A percentile compares a stretch with the other conserved stretches of the same genome.
phyloP scores from a whole-genome alignment of 2,888 invertebrate genomes.

The Drosophila yooni region DNA sequence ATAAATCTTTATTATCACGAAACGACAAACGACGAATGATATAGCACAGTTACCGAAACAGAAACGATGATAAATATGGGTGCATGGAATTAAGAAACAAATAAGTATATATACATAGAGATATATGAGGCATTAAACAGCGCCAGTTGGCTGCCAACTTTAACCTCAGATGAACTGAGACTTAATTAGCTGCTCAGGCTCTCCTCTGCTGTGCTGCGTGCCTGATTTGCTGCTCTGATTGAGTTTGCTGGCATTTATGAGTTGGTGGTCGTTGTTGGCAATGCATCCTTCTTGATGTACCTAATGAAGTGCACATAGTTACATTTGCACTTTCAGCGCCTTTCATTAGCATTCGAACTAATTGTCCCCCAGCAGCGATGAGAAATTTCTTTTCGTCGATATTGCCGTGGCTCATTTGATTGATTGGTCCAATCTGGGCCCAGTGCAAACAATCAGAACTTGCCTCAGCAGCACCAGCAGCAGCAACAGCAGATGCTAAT shows the following conservation, averaged over 20 bases:
- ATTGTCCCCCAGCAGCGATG: conserved; percentile 51
- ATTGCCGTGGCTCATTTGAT: conserved; percentile 62
- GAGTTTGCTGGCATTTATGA: background rate
- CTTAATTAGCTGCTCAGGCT: conserved; percentile 60
- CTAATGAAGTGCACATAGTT: conserved; percentile 66
- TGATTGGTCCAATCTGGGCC: conserved; percentile 61
- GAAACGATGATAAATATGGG: conserved; percentile 63
- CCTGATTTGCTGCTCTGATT: background rate
- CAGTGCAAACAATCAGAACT: conserved; percentile 66
- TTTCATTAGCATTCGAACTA: conserved; percentile 75
- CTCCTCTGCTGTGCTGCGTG: background rate
- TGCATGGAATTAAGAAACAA: conserved; percentile 67
- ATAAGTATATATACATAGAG: conserved; percentile 44
- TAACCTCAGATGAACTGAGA: conserved; percentile 52
- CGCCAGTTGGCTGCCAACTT: conserved; percentile 30
- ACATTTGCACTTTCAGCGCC: conserved; percentile 44
- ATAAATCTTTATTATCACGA: conserved; percentile 75
- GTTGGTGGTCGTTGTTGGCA: conserved; percentile 6
- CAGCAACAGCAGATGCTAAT: conserved; percentile 63
- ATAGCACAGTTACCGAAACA: conserved; percentile 35
- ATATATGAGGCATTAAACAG: conserved; percentile 53
- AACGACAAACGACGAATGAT: conserved; percentile 70
- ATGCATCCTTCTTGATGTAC: conserved; percentile 46
- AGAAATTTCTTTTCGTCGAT: conserved; percentile 44
- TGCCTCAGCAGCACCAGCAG: conserved; percentile 28